Evolutionary conservation across 2,113 vertebrate species (phyloP).

Genomic region (Brachypodius melanocephalos): DNA sequence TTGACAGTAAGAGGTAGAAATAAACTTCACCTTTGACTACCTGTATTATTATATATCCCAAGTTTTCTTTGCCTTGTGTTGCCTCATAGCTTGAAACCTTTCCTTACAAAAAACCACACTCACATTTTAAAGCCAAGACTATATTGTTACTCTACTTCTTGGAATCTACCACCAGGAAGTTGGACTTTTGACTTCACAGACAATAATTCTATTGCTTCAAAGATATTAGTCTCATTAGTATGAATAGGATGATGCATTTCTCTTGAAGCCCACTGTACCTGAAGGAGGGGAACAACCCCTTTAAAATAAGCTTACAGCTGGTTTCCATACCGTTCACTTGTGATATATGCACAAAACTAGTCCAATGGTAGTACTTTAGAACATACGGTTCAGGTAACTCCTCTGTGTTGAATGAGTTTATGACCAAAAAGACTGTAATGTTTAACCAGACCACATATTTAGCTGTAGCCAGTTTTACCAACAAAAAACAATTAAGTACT

Average conservation of each 20-base stretch:
- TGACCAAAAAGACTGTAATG: neutral
- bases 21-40: neutral
- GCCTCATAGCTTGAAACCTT: neutral
- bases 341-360: neutral
- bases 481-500: neutral
- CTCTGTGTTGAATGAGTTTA: neutral
- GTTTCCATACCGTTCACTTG: neutral
- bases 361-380: neutral
- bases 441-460: neutral
- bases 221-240: neutral
- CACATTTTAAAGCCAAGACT: neutral
- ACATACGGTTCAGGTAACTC: neutral
- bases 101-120: neutral
- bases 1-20: neutral
- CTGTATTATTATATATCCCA: neutral
- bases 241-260: neutral
- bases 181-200: neutral
- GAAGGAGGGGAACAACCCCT: neutral
- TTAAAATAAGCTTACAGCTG: slow-evolving; percentile 1
- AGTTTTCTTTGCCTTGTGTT: neutral
- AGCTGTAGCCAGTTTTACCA: neutral
- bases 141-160: neutral
- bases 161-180: neutral
- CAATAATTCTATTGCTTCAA: neutral
- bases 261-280: neutral